These are phyloP conservation scores for Timandra comae DNA, from an alignment of 2,888 invertebrate genomes.

Conservation along the genomic window DNA sequence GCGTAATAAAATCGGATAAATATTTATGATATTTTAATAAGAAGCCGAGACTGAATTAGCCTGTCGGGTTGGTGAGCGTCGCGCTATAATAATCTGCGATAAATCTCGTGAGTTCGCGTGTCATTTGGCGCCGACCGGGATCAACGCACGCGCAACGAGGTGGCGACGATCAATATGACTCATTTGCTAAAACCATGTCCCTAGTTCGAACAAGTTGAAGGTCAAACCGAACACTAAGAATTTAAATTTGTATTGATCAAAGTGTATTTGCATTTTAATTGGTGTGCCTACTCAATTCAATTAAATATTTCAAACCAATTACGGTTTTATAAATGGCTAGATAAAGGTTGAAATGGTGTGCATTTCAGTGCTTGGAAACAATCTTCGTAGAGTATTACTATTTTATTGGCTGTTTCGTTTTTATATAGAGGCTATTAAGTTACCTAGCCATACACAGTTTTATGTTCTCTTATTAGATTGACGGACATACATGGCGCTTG, in stretches of 20 bases:
- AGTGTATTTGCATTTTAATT: slow-evolving; percentile 32
- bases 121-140: slow-evolving; percentile 22
- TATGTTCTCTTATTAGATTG: too few species aligned
- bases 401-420: too few species aligned
- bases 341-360: slow-evolving; percentile 1
- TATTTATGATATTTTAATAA: background rate
- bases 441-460: too few species aligned
- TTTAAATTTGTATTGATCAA: slow-evolving; percentile 33
- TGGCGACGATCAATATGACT: slow-evolving; percentile 25
- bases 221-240: slow-evolving; percentile 21
- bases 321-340: background rate
- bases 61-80: slow-evolving; percentile 5
- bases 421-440: too few species aligned
- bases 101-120: slow-evolving; percentile 17
- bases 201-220: slow-evolving; percentile 28
- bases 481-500: too few species aligned
- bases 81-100: slow-evolving; percentile 12
- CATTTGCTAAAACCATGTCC: slow-evolving; percentile 25
- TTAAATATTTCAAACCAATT: background rate
- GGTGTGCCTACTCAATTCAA: slow-evolving; percentile 6
- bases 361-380: too few species aligned
- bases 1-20: too few species aligned
- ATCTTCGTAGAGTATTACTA: too few species aligned
- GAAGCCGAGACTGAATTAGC: slow-evolving; percentile 5
- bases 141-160: slow-evolving; percentile 15